Evolutionary conservation across 1,140 invertebrate genomes (phyloP), one percentile per base, ranked within the genome.

Genomic region (Dysdera silvatica): DNA sequence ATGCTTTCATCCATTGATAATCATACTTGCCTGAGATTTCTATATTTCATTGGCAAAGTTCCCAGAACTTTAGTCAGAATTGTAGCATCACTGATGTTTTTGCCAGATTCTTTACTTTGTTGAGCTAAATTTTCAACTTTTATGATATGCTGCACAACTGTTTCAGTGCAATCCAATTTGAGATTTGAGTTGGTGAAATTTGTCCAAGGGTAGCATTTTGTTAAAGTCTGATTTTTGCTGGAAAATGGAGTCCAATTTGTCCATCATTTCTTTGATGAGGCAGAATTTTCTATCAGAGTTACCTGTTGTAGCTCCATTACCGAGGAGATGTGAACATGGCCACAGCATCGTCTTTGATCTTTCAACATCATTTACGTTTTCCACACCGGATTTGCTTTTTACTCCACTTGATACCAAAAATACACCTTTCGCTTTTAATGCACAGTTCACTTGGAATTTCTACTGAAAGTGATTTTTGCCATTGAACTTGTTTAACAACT

Each of bases 341-440:
- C 20, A 56, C 4, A 4, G 40, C 24, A 45, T 56, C 24, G 0
- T 45, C 41, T 45, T 45, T 56, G 14, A 43, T 12, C 47, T 45
- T 31, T 20, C 54, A 4, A 56, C 32, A 5, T 31, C 24, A 1
- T 3, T 26, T 24, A 4, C 24, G 14, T 31, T n/a, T n/a, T n/a
- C 28, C 8, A 6, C 26, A 10, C 41, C 52, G 7, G 54, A 41
- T 29, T 45, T 56, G 7, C 31, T 6, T 31, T 45, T 56, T 4
- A 3, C 16, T 45, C 40, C 40, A 43, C n/a, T 56, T 4, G 12
- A 14, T 0, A 45, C 41, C 4, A 16, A 5, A 14, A 29, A 45
- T 7, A 45, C 40, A 16, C 54, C 54, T 56, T 56, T 56, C 31
- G 37, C 54, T 45, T 56, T 56, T n/a, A 45, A 28, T 18, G 37